phyloP scores from a whole-genome alignment of 2,113 vertebrate genomes.

The Tauraco erythrolophus region DNA sequence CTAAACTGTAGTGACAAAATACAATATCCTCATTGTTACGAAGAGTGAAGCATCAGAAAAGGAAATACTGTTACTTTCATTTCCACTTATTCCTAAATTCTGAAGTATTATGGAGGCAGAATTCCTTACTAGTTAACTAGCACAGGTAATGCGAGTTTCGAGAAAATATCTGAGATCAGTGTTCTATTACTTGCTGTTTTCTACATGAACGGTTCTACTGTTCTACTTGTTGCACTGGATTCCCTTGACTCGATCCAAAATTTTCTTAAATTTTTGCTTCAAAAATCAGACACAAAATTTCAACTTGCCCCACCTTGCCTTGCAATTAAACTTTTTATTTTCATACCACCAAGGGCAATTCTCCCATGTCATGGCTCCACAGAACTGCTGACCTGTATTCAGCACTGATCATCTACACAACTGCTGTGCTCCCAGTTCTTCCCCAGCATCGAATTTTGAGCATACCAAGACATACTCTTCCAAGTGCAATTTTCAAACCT shows the following conservation, averaged over 20 bases:
- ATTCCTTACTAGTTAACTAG: neutral
- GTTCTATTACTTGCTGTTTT: neutral
- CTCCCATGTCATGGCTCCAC: neutral
- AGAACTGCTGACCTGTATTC: neutral
- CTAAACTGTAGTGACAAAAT: neutral
- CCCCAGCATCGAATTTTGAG: neutral
- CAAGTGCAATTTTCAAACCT: neutral
- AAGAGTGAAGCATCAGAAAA: neutral
- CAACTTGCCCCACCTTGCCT: neutral
- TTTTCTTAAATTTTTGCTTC: neutral
- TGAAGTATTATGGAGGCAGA: neutral
- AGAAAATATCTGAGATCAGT: neutral
- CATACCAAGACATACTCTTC: neutral
- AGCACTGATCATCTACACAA: accelerated
- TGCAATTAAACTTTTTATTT: neutral
- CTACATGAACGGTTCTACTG: neutral
- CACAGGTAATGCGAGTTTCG: neutral
- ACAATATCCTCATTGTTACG: neutral
- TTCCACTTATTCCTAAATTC: neutral
- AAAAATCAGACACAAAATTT: neutral
- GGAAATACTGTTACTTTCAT: neutral
- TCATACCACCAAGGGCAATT: too few species aligned
- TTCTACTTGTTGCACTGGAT: neutral
- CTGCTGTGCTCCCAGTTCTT: neutral
- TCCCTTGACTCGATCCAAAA: too few species aligned